Conservation (phyloP, 2,797 vertebrate species). For the Pteropus rufus region DNA sequence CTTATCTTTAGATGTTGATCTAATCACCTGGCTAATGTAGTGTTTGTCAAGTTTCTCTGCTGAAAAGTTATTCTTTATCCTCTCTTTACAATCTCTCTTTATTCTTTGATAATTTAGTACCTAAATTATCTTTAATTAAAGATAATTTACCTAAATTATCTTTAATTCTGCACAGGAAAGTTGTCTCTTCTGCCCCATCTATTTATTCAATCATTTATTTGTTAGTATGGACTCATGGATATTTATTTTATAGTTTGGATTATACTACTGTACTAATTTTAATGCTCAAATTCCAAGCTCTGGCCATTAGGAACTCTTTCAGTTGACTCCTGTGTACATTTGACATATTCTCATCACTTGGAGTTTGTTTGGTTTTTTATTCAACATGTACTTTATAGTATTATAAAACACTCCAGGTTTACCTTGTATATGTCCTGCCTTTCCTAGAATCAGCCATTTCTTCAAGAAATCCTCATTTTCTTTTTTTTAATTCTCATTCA, state of each 20-base stretch:
- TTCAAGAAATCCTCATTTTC: background rate
- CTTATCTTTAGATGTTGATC: background rate
- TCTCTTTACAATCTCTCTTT: background rate
- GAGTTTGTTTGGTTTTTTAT: too few species aligned
- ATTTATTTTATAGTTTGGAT: background rate
- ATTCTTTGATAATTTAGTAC: background rate
- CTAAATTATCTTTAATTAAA: background rate
- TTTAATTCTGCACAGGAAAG: background rate
- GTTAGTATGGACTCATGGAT: background rate
- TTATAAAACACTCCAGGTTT: background rate
- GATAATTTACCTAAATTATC: background rate
- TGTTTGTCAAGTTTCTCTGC: background rate
- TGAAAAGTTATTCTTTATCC: background rate
- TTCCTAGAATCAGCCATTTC: background rate
- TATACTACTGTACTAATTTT: background rate
- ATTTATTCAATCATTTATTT: background rate
- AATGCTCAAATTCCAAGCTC: background rate
- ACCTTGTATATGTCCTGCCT: background rate
- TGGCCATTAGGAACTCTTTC: background rate
- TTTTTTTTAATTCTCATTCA: background rate
- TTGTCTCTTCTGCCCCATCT: background rate
- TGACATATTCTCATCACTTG: background rate
- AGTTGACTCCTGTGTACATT: background rate
- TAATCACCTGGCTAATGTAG: background rate
- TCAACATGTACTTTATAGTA: background rate